A percentile compares a stretch with the other conserved stretches of the same genome.
These are phyloP conservation scores for Tiliacea aurago DNA, from an alignment of 2,888 invertebrate species.

Conservation along the genomic window DNA sequence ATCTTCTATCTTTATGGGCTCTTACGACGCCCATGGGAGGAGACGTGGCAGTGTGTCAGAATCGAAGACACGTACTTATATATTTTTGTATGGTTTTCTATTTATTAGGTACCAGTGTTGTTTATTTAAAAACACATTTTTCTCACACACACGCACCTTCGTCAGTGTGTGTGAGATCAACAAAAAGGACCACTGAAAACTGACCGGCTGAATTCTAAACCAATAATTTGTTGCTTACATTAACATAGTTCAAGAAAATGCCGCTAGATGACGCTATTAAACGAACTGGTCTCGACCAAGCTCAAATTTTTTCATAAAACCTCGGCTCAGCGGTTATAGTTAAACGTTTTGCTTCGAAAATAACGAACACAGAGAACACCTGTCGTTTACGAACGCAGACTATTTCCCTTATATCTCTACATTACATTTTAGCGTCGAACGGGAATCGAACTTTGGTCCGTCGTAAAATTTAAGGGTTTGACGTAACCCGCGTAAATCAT, in stretches of 20 bases:
- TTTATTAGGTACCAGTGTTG: slow-evolving; percentile 13
- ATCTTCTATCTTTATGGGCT: slow-evolving; percentile 26
- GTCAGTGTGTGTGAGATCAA: background rate
- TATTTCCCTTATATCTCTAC: slow-evolving; percentile 61
- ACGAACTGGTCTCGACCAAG: slow-evolving; percentile 8
- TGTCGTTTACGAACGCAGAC: slow-evolving; percentile 51
- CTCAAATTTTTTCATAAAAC: slow-evolving; percentile 61
- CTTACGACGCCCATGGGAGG: slow-evolving; percentile 40
- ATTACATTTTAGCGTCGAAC: slow-evolving; percentile 63
- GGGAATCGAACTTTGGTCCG: slow-evolving; percentile 67
- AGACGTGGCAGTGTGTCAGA: slow-evolving; percentile 21
- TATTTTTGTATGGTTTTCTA: slow-evolving; percentile 9
- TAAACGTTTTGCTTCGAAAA: slow-evolving; percentile 49
- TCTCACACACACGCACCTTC: no score
- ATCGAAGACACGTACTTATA: slow-evolving; percentile 35
- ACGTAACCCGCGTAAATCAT: slow-evolving; percentile 61
- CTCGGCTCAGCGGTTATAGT: slow-evolving; percentile 39
- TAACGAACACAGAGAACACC: slow-evolving; percentile 57
- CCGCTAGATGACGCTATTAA: slow-evolving; percentile 45
- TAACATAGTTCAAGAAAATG: slow-evolving; percentile 36
- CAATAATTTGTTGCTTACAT: slow-evolving; percentile 15
- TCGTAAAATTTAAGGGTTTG: slow-evolving; percentile 75
- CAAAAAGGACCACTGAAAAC: background rate
- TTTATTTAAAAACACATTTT: background rate
- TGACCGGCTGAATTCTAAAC: background rate